phyloP scores from a whole-genome alignment of 2,797 vertebrate species.

The Hirundo rustica region DNA sequence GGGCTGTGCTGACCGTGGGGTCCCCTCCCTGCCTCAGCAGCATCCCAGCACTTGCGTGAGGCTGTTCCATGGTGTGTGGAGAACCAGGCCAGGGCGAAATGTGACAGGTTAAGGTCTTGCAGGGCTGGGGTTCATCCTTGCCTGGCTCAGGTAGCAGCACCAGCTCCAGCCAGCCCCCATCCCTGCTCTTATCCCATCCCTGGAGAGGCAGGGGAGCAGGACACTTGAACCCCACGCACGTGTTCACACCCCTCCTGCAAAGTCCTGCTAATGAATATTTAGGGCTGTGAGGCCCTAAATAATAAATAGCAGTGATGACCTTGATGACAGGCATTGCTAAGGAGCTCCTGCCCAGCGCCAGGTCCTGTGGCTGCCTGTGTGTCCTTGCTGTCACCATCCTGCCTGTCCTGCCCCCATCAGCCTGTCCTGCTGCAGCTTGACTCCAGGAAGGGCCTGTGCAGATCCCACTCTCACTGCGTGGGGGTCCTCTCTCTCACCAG shows the following conservation, averaged over 20 bases:
- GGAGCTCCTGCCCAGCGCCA: fast-evolving
- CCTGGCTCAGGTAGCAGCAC: neutral
- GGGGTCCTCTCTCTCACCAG: neutral
- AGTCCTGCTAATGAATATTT: neutral
- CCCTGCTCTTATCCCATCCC: neutral
- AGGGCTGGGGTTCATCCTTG: neutral
- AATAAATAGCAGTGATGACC: neutral
- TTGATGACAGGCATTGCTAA: neutral
- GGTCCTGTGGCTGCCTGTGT: neutral
- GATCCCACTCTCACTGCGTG: neutral
- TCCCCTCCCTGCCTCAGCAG: neutral
- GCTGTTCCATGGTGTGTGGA: neutral
- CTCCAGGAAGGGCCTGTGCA: neutral
- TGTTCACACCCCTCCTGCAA: fast-evolving
- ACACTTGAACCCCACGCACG: fast-evolving
- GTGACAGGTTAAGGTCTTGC: neutral
- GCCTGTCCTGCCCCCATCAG: neutral
- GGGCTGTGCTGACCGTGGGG: neutral
- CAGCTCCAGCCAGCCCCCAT: neutral
- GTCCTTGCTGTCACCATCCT: neutral
- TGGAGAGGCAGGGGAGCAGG: neutral
- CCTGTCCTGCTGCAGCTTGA: neutral
- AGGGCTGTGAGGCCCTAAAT: neutral
- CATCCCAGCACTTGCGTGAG: fast-evolving
- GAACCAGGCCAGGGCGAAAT: neutral